Evolutionary conservation across 1,140 invertebrate species (phyloP).

Genomic region (Bacillus rossius): DNA sequence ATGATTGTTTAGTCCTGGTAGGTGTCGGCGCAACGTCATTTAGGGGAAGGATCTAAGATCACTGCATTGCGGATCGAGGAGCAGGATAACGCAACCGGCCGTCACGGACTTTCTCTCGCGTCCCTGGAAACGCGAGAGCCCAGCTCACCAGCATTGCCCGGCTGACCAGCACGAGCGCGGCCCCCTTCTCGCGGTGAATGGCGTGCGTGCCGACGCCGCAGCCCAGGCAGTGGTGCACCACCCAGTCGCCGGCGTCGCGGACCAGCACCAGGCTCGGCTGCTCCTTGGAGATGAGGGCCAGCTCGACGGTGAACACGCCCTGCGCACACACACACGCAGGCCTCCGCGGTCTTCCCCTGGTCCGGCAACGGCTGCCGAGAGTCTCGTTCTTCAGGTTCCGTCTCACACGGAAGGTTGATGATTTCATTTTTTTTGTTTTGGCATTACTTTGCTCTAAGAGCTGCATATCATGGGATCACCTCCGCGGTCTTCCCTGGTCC

Average conservation of each 20-base stretch:
- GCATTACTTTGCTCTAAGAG: too few relatives aligned
- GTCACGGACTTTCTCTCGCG: not conserved
- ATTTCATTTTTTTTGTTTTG: too few relatives aligned
- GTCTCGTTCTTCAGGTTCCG: not conserved
- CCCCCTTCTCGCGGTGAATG: conserved; percentile 44
- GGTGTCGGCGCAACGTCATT: too few relatives aligned
- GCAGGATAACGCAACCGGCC: too few relatives aligned
- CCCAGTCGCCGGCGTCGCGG: conserved; percentile 44
- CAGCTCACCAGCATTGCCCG: conserved; percentile 43
- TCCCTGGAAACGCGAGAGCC: conserved; percentile 8
- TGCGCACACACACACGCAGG: conserved; percentile 1
- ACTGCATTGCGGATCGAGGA: too few relatives aligned
- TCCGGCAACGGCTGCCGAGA: not conserved
- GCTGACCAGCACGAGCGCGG: conserved; percentile 43
- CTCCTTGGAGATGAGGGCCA: conserved; percentile 43
- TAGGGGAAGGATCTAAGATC: too few relatives aligned
- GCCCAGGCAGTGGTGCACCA: conserved; percentile 44
- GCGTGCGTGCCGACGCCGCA: conserved; percentile 46
- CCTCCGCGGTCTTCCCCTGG: not conserved
- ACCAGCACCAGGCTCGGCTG: conserved; percentile 43
- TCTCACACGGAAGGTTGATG: not conserved
- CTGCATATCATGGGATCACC: too few relatives aligned
- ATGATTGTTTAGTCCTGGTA: too few relatives aligned
- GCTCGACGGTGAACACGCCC: conserved; percentile 26
- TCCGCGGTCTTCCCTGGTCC: too few relatives aligned